Percentiles rank a stretch among this genome's conserved stretches.
Conservation (phyloP, 2,113 vertebrate species). For the Noturus placidus region DNA sequence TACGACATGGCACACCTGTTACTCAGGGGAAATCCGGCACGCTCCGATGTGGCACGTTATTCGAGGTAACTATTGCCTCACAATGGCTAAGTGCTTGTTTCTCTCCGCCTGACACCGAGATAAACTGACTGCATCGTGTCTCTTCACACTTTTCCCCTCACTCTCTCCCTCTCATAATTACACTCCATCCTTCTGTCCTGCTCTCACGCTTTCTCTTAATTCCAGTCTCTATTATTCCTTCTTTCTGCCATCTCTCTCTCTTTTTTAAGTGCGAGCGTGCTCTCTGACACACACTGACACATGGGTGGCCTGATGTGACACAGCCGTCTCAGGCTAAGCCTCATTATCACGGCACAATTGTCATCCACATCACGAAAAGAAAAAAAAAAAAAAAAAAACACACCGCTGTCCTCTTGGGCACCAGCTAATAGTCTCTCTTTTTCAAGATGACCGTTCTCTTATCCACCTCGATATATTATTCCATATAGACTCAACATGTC, state of each 20-base stretch:
- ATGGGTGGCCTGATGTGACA: constrained; percentile 72
- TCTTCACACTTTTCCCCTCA: constrained; percentile 51
- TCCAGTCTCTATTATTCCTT: constrained; percentile 34
- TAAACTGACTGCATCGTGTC: constrained; percentile 67
- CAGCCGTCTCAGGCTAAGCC: constrained; percentile 73
- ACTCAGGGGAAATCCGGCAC: constrained; percentile 23
- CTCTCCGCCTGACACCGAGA: constrained; percentile 63
- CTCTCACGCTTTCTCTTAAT: constrained; percentile 43
- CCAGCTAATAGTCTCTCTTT: constrained; percentile 62
- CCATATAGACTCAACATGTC: not conserved
- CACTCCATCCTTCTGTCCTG: constrained; percentile 42
- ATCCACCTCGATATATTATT: constrained; percentile 13
- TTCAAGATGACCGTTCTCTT: constrained; percentile 37
- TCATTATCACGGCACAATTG: constrained; percentile 78
- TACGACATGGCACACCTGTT: not conserved
- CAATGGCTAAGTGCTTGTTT: constrained; percentile 55
- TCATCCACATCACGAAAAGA: constrained; percentile 72
- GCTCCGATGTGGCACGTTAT: constrained; percentile 46
- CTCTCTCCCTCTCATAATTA: constrained; percentile 45
- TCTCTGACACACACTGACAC: constrained; percentile 63
- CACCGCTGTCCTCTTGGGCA: constrained; percentile 66
- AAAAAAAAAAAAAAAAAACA: constrained; percentile 18
- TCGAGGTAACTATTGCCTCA: constrained; percentile 57
- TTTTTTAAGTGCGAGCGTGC: constrained; percentile 23
- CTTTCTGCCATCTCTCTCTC: constrained; percentile 27